Evolutionary conservation across 2,888 invertebrate species (phyloP), one percentile per base, ranked within the genome.

Genomic region (Leucania comma): DNA sequence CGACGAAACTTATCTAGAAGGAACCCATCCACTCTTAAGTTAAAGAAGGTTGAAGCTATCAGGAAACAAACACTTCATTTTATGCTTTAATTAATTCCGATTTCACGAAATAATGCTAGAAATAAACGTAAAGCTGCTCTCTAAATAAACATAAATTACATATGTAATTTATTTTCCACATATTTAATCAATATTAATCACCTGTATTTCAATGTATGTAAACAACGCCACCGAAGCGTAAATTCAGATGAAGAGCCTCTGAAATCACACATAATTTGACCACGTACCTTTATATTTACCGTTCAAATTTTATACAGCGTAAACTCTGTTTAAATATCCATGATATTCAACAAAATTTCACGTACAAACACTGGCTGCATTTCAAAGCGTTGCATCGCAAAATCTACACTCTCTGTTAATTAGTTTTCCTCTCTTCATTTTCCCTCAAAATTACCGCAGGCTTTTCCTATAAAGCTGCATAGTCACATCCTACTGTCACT

Each of bases 401-500:
- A 82, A 85, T 79, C 82, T 81, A 81, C 42, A 42, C 81, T 87
- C 83, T 73, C 79, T 81, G 83, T 82, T 90, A 87, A 90, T 90
- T 89, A 91, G 89, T 87, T 88, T 87, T 83, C 84, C 84, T 77
- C 78, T 86, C 85, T 83, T 78, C 81, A 70, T 78, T 75, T 81
- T 81, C 81, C 71, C 80, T 83, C 73, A 72, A 87, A 87, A 86
- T 85, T 82, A 82, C 78, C 75, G 63, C 63, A 79, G 82, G 79
- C 81, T 78, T 85, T 87, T 87, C 78, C 86, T 80, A 87, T 82
- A 85, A 82, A 78, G 72, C 81, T 67, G 80, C 72, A 82, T 80
- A 83, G 82, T 75, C 72, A 81, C 81, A 78, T 71, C 67, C 72
- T 71, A 74, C 77, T 84, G 83, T 87, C 86, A 75, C 85, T 86